phyloP scores from a whole-genome alignment of 2,888 invertebrate genomes.

The Rotaria macrura region DNA sequence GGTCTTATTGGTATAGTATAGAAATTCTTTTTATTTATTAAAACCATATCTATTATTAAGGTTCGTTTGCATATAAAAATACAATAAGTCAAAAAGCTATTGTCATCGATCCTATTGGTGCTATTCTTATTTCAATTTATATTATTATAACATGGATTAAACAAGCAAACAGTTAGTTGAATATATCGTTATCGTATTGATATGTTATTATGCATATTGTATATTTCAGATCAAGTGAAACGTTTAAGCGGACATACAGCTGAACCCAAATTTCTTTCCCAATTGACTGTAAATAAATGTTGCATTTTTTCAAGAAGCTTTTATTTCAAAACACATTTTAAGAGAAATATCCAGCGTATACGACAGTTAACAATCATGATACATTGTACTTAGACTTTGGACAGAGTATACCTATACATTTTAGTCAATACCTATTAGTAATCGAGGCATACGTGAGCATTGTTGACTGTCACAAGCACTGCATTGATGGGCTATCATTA shows the following conservation, averaged over 20 bases:
- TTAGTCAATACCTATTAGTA: too few relatives aligned
- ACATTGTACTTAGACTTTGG: too few relatives aligned
- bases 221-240: slow-evolving; percentile 44
- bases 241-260: slow-evolving; percentile 43
- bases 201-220: not conserved
- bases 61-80: not conserved
- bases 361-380: too few relatives aligned
- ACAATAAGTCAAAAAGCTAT: not conserved
- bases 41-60: not conserved
- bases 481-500: too few relatives aligned
- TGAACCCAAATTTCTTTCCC: slow-evolving; percentile 46
- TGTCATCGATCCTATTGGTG: slow-evolving; percentile 51
- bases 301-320: slow-evolving; percentile 39
- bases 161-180: not conserved
- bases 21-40: not conserved
- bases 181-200: not conserved
- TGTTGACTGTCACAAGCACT: too few relatives aligned
- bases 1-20: slow-evolving; percentile 45
- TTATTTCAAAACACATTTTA: too few relatives aligned
- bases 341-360: too few relatives aligned
- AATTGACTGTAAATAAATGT: slow-evolving; percentile 46
- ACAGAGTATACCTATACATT: too few relatives aligned
- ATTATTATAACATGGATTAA: slow-evolving; percentile 48
- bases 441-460: too few relatives aligned
- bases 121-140: slow-evolving; percentile 51